Evolutionary conservation across 2,113 vertebrate species (phyloP).

Genomic region (Siniperca chuatsi): DNA sequence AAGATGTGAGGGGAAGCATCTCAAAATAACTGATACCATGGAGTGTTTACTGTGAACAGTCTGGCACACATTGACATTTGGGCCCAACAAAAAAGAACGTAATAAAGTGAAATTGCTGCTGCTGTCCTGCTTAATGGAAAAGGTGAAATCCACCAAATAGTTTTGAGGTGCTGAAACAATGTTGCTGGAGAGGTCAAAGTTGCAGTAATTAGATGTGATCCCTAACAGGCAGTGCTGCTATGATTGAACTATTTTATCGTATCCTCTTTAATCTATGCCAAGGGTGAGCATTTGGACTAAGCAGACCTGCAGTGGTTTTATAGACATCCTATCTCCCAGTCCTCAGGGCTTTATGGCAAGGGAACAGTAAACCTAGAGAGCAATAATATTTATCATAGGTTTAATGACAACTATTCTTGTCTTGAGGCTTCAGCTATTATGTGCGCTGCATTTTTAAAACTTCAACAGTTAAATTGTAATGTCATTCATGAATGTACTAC

Average conservation of each 20-base stretch:
- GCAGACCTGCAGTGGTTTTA: slow-evolving; percentile 48
- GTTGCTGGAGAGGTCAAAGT: slow-evolving; percentile 68
- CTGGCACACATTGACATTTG: slow-evolving; percentile 75
- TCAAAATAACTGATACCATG: slow-evolving; percentile 36
- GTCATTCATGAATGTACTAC: not conserved
- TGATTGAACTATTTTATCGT: slow-evolving; percentile 72
- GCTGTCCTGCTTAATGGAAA: slow-evolving; percentile 64
- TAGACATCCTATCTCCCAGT: slow-evolving; percentile 17
- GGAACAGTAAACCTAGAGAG: slow-evolving; percentile 50
- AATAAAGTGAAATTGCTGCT: slow-evolving; percentile 67
- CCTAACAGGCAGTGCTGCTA: slow-evolving; percentile 53
- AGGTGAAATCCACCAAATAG: slow-evolving; percentile 56
- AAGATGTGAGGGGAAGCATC: slow-evolving; percentile 58
- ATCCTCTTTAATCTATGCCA: slow-evolving; percentile 58
- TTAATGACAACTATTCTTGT: slow-evolving; percentile 45
- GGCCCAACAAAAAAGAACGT: slow-evolving; percentile 40
- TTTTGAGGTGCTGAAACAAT: slow-evolving; percentile 39
- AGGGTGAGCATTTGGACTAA: slow-evolving; percentile 28
- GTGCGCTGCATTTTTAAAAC: slow-evolving; percentile 11
- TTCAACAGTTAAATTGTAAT: not conserved
- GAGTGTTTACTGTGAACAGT: slow-evolving; percentile 60
- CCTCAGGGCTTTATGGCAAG: slow-evolving; percentile 48
- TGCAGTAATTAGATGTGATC: slow-evolving; percentile 77
- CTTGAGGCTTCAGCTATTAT: not conserved
- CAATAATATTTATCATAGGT: slow-evolving; percentile 50